These are phyloP conservation scores for Trachelus tabidus DNA, from an alignment of 2,888 invertebrate genomes.

Conservation along the genomic window DNA sequence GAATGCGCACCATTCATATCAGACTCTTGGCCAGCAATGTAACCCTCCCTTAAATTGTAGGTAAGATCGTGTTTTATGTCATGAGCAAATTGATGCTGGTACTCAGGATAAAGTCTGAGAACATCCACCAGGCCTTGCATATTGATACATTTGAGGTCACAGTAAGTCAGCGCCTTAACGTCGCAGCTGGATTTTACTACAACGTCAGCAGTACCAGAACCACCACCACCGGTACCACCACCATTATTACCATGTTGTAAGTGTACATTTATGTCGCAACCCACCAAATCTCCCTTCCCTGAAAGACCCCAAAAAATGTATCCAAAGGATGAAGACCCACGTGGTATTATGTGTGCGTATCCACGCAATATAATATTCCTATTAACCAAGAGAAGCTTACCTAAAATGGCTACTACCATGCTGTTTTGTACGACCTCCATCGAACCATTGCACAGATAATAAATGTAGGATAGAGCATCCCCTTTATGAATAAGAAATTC, in stretches of 20 bases:
- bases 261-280: constrained; percentile 89
- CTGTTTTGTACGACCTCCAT: constrained; percentile 97
- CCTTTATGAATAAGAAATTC: constrained; percentile 95
- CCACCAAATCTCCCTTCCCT: constrained; percentile 95
- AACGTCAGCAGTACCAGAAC: constrained; percentile 74
- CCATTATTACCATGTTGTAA: constrained; percentile 75
- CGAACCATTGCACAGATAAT: constrained; percentile 95
- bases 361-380: not conserved
- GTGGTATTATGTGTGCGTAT: not conserved
- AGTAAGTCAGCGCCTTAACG: constrained; percentile 94
- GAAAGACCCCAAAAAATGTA: not conserved
- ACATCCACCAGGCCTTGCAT: constrained; percentile 92
- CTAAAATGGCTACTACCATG: constrained; percentile 96
- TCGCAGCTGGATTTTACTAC: constrained; percentile 95
- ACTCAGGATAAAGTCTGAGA: constrained; percentile 90
- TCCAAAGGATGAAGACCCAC: not conserved
- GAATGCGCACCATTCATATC: constrained; percentile 84
- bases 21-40: constrained; percentile 74
- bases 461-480: constrained; percentile 92
- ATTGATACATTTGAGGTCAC: constrained; percentile 94
- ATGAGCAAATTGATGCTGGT: constrained; percentile 92
- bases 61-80: constrained; percentile 96
- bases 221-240: constrained; percentile 70
- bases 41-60: constrained; percentile 92
- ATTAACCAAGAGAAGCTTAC: constrained; percentile 69